These are phyloP conservation scores for Harpagoxenus sublaevis DNA, from an alignment of 2,888 invertebrate species.

Conservation along the genomic window DNA sequence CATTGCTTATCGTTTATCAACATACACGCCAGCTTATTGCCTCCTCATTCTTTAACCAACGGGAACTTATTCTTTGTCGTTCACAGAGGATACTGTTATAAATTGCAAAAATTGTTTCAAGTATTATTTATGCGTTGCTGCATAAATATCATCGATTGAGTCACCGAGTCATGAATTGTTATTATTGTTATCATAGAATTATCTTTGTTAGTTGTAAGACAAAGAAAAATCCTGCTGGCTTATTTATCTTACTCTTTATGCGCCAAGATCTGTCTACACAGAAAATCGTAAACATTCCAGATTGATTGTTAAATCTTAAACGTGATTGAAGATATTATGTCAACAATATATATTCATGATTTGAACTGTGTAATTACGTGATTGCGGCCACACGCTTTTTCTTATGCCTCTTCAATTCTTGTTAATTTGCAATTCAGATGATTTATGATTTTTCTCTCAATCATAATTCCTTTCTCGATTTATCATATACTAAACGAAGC, in stretches of 20 bases:
- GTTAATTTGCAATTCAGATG: slow-evolving; percentile 3
- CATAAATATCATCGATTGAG: not conserved
- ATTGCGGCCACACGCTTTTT: slow-evolving; percentile 3
- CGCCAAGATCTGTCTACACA: slow-evolving; percentile 31
- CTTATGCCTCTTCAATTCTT: not conserved
- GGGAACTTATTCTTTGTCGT: slow-evolving; percentile 29
- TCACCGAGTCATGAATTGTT: not conserved
- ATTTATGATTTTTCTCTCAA: not conserved
- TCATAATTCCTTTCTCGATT: not conserved
- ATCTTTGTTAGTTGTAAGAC: slow-evolving; percentile 4
- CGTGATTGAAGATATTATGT: slow-evolving; percentile 47
- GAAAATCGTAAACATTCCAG: slow-evolving; percentile 56
- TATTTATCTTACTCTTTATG: slow-evolving; percentile 40
- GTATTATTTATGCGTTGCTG: not conserved
- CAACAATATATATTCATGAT: slow-evolving; percentile 54
- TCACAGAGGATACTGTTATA: not conserved
- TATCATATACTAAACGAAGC: not conserved
- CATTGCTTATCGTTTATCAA: slow-evolving; percentile 28
- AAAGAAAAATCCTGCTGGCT: slow-evolving; percentile 47
- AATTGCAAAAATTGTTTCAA: not conserved
- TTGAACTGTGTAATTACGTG: slow-evolving; percentile 17
- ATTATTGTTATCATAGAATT: not conserved
- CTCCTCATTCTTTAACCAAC: not conserved
- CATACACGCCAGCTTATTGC: slow-evolving; percentile 8
- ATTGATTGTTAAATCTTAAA: slow-evolving; percentile 61